These are phyloP conservation scores for human DNA, from an alignment of 2,113 vertebrate species.

Conservation along the genomic window GRCh38 chr13:42660001-42660500, in stretches of 20 bases:
- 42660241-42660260: constrained; percentile 50
- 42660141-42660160: neutral
- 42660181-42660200: too few relatives aligned
- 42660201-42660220: too few relatives aligned
- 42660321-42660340: neutral
- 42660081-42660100: constrained; percentile 40
- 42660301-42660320: neutral
- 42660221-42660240: too few relatives aligned
- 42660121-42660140: constrained; percentile 27
- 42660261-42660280: neutral
- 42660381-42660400: neutral
- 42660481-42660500: fast-evolving
- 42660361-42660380: neutral
- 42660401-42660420: neutral
- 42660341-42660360: neutral
- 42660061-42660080: constrained; percentile 54
- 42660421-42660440: neutral
- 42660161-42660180: too few relatives aligned
- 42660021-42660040: constrained; percentile 33
- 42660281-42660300: neutral
- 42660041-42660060: constrained; percentile 33
- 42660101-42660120: constrained; percentile 53
- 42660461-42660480: neutral
- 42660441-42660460: constrained; percentile 11
- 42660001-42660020: constrained; percentile 2